phyloP scores from a whole-genome alignment of 2,888 invertebrate genomes.

The Noctua pronuba region DNA sequence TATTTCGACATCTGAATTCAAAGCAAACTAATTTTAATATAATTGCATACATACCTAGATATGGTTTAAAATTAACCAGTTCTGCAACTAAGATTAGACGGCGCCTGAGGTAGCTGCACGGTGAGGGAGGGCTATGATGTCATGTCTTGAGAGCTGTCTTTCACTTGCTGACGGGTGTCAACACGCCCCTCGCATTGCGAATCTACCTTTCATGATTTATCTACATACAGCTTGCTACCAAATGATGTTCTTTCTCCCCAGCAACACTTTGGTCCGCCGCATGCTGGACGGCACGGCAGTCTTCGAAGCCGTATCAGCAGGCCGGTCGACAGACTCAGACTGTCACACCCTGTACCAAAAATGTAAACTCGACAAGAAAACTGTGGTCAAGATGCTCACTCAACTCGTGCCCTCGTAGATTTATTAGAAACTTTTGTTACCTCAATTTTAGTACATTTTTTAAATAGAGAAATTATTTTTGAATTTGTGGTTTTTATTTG shows the following conservation, averaged over 20 bases:
- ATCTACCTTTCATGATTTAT: not conserved
- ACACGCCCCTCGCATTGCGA: not conserved
- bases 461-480: slow-evolving; percentile 44
- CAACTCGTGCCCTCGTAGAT: slow-evolving; percentile 90
- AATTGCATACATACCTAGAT: not conserved
- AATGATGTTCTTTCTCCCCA: slow-evolving; percentile 78
- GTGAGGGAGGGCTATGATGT: not conserved
- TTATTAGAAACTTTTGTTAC: slow-evolving; percentile 21
- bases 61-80: no score
- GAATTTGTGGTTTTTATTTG: not conserved
- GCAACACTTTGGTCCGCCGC: slow-evolving; percentile 92
- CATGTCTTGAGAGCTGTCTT: not conserved
- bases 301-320: slow-evolving; percentile 93
- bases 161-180: not conserved
- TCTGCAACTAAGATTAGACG: not conserved
- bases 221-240: not conserved
- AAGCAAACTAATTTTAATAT: not conserved
- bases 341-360: slow-evolving; percentile 91
- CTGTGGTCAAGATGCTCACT: slow-evolving; percentile 92
- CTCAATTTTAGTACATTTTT: slow-evolving; percentile 43
- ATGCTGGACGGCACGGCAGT: slow-evolving; percentile 93
- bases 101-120: no score
- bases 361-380: slow-evolving; percentile 93
- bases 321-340: slow-evolving; percentile 90
- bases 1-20: not conserved